A percentile compares a stretch with the other conserved stretches of the same genome.
These are phyloP conservation scores for Lasioglossum zephyrum DNA, from an alignment of 2,888 invertebrate species.

Conservation along the genomic window DNA sequence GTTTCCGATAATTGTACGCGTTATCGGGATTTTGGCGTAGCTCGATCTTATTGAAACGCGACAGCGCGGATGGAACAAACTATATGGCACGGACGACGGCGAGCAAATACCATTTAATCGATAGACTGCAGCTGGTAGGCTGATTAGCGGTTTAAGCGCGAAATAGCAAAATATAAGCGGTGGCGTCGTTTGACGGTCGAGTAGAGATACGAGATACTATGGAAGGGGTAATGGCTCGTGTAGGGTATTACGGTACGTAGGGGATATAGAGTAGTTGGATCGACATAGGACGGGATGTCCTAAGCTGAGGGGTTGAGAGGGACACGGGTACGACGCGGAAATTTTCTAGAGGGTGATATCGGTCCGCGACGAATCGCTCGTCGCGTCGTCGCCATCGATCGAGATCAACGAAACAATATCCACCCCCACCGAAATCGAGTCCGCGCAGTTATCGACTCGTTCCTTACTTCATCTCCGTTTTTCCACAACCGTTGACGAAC, in stretches of 20 bases:
- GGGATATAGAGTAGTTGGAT: background rate
- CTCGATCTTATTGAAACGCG: background rate
- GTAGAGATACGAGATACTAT: conserved; percentile 17
- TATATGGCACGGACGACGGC: background rate
- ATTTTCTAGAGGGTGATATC: conserved; percentile 44
- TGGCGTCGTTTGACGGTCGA: conserved; percentile 35
- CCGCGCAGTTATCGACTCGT: background rate
- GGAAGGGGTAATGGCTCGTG: conserved; percentile 4
- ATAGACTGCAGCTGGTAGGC: conserved; percentile 17
- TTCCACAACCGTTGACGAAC: background rate
- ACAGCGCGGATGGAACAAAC: background rate
- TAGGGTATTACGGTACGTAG: background rate
- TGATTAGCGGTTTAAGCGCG: conserved; percentile 37
- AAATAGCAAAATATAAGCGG: conserved; percentile 29
- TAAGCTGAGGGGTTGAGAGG: background rate
- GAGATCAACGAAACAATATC: background rate
- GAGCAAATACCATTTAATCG: conserved; percentile 28
- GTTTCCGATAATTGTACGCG: background rate
- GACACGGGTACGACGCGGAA: background rate
- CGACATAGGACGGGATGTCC: background rate
- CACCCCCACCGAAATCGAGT: background rate
- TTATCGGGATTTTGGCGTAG: background rate
- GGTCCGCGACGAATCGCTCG: conserved; percentile 52
- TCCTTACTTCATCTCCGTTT: background rate
- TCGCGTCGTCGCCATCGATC: conserved; percentile 3